A percentile compares a stretch with the other conserved stretches of the same genome.
These are phyloP conservation scores for Hydropsyche betteni DNA, from an alignment of 2,888 invertebrate genomes.

Conservation along the genomic window DNA sequence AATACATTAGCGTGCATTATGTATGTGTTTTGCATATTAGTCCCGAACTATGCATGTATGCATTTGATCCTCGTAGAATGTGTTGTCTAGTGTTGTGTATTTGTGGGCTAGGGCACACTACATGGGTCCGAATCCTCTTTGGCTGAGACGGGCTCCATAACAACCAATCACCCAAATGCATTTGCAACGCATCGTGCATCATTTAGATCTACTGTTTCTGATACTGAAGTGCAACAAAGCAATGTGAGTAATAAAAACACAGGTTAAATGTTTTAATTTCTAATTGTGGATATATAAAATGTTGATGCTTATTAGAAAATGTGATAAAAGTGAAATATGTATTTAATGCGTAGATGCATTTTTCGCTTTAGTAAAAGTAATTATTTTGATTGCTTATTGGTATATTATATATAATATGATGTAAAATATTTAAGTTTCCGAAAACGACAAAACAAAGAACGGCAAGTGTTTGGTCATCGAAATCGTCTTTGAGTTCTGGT, in stretches of 20 bases:
- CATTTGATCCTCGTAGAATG: conserved; percentile 48
- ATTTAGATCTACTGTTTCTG: conserved; percentile 92
- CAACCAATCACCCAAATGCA: conserved; percentile 78
- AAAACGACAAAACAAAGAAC: conserved; percentile 80
- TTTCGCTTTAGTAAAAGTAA: neutral
- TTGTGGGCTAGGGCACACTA: conserved; percentile 69
- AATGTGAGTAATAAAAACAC: conserved; percentile 73
- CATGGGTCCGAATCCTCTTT: conserved; percentile 72
- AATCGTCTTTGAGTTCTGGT: conserved; percentile 87
- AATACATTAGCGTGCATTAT: neutral
- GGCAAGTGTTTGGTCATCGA: conserved; percentile 91
- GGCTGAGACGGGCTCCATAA: conserved; percentile 81
- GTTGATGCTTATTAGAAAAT: too few species aligned
- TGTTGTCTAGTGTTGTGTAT: conserved; percentile 55
- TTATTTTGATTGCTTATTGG: neutral
- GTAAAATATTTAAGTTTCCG: conserved; percentile 67
- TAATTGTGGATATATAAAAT: neutral
- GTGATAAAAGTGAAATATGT: neutral
- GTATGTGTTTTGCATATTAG: conserved; percentile 40
- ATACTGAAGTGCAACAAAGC: conserved; percentile 90
- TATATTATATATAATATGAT: neutral
- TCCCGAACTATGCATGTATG: conserved; percentile 43
- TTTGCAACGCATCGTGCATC: conserved; percentile 77
- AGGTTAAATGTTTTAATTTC: neutral
- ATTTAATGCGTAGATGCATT: neutral